Percentiles rank a stretch among this genome's conserved stretches.
These are phyloP conservation scores for Diuraphis noxia DNA, from an alignment of 1,140 invertebrate genomes.

Conservation along the genomic window DNA sequence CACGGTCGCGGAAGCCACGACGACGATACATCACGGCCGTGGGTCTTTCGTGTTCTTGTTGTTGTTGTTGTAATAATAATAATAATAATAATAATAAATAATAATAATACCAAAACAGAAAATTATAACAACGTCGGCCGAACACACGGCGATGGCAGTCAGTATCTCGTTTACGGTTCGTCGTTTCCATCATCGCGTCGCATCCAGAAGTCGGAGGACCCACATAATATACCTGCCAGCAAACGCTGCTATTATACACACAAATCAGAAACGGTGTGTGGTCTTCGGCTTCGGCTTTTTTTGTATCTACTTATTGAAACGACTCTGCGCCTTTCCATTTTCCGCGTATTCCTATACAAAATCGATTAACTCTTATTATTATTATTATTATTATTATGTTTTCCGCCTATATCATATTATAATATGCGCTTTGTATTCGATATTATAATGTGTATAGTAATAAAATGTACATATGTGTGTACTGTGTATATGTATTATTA, in stretches of 20 bases:
- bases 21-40: neutral
- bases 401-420: too few species aligned
- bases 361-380: neutral
- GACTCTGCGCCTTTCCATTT: neutral
- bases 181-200: neutral
- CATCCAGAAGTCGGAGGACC: neutral
- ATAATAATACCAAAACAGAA: constrained; percentile 12
- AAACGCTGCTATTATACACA: neutral
- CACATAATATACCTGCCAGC: neutral
- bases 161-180: constrained; percentile 9
- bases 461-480: too few species aligned
- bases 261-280: too few species aligned
- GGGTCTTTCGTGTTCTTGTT: neutral
- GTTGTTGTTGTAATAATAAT: neutral
- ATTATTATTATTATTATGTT: too few species aligned
- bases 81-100: neutral
- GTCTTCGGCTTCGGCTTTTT: too few species aligned
- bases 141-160: neutral
- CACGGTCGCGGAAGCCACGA: neutral
- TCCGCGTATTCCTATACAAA: neutral
- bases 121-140: neutral
- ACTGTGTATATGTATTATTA: neutral
- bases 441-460: neutral
- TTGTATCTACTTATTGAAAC: too few species aligned
- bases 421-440: neutral